Evolutionary conservation across 2,113 vertebrate genomes (phyloP), one percentile per base, ranked within the genome.

Genomic region (Psephotus haematonotus): DNA sequence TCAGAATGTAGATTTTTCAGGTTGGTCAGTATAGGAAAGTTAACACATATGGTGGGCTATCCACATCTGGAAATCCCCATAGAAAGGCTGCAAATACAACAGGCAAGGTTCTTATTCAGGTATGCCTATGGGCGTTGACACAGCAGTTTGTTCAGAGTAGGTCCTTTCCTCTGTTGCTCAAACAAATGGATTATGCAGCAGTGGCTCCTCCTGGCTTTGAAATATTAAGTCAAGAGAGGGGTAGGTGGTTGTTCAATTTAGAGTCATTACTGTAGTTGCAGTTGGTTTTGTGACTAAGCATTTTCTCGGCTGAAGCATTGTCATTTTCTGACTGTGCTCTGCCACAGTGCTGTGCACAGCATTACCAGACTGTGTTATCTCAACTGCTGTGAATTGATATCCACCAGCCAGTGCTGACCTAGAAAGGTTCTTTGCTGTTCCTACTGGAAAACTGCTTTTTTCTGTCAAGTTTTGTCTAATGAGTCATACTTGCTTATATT

Each of bases 101-200:
- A 46, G 72, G 63, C 2, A 4, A 53, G 55, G 10, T 33, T 88
- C 28, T 80, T 22, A 17, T 35, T 80, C 17, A 7, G 6, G 37
- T n/a, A 18, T 17, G 5, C 1, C 0, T 55, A 16, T 2, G 2
- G 37, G 3, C 52, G 10, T 6, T 83, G 53, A n/a, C 49, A 33
- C 33, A 72, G 44, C 41, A 23, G 2, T 49, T 86, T 3, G 0
- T 27, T 67, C 19, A 1, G 39, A 7, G 5, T 35, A 7, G 25
- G 6, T 53, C n/a, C 13, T 53, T 39, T 70, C n/a, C 25, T 28
- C 24, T 33, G 10, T 29, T 74, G 39, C 65, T 77, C 55, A 44
- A 17, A n/a, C 33, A 83, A 75, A 28, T 8, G 17, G 49, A 20
- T 71, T 75, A 14, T 62, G 46, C 69, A 79, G 28, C 74, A 53